Evolutionary conservation across 1,140 invertebrate genomes (phyloP), one percentile per base, ranked within the genome.

Genomic region (Ceratoteleas bidentatus): DNA sequence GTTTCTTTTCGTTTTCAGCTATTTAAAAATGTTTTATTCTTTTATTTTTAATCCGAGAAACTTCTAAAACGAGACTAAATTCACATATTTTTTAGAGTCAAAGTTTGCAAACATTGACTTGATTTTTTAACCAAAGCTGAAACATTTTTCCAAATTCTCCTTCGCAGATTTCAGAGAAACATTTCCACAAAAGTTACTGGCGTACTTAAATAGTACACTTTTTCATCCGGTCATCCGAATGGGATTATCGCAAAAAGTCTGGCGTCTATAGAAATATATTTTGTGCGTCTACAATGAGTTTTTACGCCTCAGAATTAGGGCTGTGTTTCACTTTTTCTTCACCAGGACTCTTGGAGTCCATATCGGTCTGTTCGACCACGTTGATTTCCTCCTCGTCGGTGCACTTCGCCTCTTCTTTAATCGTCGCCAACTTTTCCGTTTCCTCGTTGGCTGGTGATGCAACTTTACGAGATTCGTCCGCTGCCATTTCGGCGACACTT

Each of bases 311-410:
- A 24, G 1, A 24, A 24, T 24, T 4, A 4, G 24, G 24, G 24
- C 24, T 24, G 24, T 50, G 8, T 38, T 34, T 70, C 38, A 57
- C 53, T 15, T 65, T 53, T 3, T 38, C 56, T 15, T 52, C 34
- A 15, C 60, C 49, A 10, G 50, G 4, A 36, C 14, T 53, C 24
- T 73, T 53, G 5, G 66, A 14, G n/a, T 61, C 36, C 0, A 47
- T 13, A 45, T 72, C 56, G 34, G 49, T 68, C 49, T 66, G 47
- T 50, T 68, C 72, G 6, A 58, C 77, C 16, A 76, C 69, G 45
- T 76, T 82, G 13, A 81, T 70, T 54, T 84, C 68, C 61, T 81
- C 75, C 1, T 84, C 62, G 16, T 84, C 78, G n/a, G 68, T 80
- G n/a, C 72, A 40, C 8, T 61, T 58, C 36, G 36, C 47, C 68